phyloP scores from a whole-genome alignment of 2,113 vertebrate species.

The Muscicapa adusta region DNA sequence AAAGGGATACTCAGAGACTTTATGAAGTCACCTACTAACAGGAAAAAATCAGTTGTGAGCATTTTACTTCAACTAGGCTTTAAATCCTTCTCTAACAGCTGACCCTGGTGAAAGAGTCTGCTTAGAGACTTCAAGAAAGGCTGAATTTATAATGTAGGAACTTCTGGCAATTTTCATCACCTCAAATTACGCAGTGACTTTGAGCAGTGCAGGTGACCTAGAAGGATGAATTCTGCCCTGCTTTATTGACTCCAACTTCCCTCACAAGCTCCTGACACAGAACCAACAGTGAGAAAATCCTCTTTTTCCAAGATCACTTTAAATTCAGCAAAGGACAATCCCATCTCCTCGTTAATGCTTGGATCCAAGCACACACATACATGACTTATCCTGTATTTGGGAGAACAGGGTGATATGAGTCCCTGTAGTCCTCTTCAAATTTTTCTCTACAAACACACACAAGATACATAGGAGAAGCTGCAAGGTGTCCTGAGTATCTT shows the following conservation, averaged over 20 bases:
- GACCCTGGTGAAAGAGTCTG: not conserved
- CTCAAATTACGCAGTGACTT: not conserved
- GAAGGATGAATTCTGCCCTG: not conserved
- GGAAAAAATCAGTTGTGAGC: not conserved
- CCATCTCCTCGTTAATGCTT: not conserved
- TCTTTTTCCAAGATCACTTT: not conserved
- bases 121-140: not conserved
- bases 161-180: slow-evolving; percentile 14
- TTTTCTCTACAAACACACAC: not conserved
- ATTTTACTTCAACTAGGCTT: not conserved
- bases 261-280: not conserved
- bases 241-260: not conserved
- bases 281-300: not conserved
- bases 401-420: not conserved
- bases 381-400: not conserved
- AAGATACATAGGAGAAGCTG: not conserved
- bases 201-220: not conserved
- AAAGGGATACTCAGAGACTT: not conserved
- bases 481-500: not conserved
- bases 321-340: not conserved
- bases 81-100: not conserved
- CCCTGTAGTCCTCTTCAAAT: not conserved
- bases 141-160: not conserved
- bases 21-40: not conserved
- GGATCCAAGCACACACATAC: not conserved